Conservation (phyloP, 2,113 vertebrate genomes). For the Pedetes capensis region DNA sequence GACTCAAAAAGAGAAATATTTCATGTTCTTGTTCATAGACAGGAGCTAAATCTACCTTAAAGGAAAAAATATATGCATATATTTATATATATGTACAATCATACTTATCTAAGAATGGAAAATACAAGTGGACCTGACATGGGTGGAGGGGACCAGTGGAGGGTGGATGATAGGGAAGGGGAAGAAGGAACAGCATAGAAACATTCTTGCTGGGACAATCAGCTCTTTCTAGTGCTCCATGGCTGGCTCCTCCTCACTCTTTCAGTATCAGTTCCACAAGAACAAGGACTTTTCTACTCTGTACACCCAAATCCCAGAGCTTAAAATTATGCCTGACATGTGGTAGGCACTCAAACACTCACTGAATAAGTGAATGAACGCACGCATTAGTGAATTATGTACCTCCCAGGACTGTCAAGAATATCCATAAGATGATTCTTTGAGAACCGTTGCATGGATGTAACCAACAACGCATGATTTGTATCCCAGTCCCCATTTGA, state of each 20-base stretch:
- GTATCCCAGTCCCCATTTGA: neutral
- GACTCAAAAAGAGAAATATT: too few relatives aligned
- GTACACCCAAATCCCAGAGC: neutral
- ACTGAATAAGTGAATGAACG: neutral
- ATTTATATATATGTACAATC: too few relatives aligned
- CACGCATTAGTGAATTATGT: neutral
- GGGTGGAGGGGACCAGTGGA: too few relatives aligned
- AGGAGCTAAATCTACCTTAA: too few relatives aligned
- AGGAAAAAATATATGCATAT: too few relatives aligned
- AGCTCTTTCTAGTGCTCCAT: neutral
- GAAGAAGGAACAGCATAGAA: too few relatives aligned
- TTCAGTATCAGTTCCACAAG: neutral
- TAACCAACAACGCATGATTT: neutral
- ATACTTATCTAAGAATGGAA: too few relatives aligned
- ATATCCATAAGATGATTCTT: neutral
- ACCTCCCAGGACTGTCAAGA: neutral
- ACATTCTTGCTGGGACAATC: neutral
- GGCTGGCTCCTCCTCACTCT: neutral
- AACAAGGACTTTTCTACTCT: neutral
- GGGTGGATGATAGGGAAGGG: too few relatives aligned
- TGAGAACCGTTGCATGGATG: neutral
- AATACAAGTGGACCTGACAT: too few relatives aligned
- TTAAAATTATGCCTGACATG: neutral
- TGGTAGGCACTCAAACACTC: neutral
- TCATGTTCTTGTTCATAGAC: too few relatives aligned